phyloP scores from a whole-genome alignment of 2,113 vertebrate species.

The Pelobates fuscus region DNA sequence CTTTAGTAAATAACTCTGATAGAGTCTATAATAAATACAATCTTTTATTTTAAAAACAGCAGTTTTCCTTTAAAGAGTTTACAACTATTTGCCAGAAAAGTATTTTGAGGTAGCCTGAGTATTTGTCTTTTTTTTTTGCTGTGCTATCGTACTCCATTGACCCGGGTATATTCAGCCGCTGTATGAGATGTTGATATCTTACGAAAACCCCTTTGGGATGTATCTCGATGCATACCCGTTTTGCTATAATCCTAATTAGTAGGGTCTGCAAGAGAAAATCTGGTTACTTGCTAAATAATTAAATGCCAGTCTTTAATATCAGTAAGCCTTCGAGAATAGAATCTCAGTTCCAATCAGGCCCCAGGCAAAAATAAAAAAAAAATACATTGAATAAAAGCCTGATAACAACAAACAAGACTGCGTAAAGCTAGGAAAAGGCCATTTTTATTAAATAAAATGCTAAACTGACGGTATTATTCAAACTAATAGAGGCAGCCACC shows the following conservation, averaged over 20 bases:
- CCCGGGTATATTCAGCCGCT: too few species aligned
- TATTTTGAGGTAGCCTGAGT: too few species aligned
- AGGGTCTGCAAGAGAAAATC: neutral
- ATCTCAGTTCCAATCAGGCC: neutral
- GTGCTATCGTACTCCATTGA: too few species aligned
- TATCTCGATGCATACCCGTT: neutral
- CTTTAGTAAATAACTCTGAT: too few species aligned
- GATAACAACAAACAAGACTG: neutral
- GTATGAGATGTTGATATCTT: too few species aligned
- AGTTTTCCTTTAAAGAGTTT: too few species aligned
- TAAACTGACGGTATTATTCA: neutral
- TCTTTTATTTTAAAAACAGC: too few species aligned
- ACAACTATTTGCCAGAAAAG: too few species aligned
- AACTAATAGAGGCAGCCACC: neutral
- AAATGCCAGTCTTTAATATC: neutral
- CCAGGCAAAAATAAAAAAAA: neutral
- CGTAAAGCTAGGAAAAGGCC: neutral
- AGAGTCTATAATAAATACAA: too few species aligned
- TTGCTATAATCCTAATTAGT: slow-evolving; percentile 1
- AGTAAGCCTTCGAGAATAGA: neutral
- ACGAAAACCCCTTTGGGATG: too few species aligned
- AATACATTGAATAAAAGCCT: neutral
- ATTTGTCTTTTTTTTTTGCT: too few species aligned
- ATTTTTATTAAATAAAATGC: neutral
- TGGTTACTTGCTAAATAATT: neutral